A percentile compares a stretch with the other conserved stretches of the same genome.
phyloP scores from a whole-genome alignment of 2,888 invertebrate genomes.

The Mimumesa dahlbomi region DNA sequence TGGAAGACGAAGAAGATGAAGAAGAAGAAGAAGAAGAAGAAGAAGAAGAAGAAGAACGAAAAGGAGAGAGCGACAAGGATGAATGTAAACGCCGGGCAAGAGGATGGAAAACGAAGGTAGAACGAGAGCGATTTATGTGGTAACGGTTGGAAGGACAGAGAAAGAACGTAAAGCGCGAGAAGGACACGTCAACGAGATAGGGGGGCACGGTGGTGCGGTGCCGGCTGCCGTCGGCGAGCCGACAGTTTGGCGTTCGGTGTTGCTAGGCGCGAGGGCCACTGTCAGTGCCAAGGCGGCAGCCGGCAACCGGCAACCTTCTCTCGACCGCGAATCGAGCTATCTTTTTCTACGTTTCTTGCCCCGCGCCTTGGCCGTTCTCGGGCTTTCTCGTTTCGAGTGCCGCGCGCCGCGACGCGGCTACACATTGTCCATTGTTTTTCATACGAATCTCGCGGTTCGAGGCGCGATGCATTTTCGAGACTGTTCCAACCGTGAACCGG shows the following conservation, averaged over 20 bases:
- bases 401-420: background rate
- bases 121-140: conserved; percentile 8
- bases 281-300: conserved; percentile 78
- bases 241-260: conserved; percentile 75
- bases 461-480: conserved; percentile 38
- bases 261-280: conserved; percentile 79
- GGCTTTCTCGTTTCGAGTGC: background rate
- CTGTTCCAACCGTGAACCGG: conserved; percentile 31
- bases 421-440: background rate
- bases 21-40: conserved; percentile 2
- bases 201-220: conserved; percentile 49
- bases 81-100: conserved; percentile 5
- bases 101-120: conserved; percentile 21
- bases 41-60: too few species aligned
- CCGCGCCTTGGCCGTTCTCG: background rate
- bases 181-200: conserved; percentile 38
- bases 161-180: conserved; percentile 23
- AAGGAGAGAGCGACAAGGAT: background rate
- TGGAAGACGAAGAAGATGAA: conserved; percentile 15
- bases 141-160: conserved; percentile 12
- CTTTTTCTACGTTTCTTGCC: conserved; percentile 18
- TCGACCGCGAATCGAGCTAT: conserved; percentile 48
- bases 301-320: conserved; percentile 68
- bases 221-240: conserved; percentile 63
- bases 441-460: background rate